Percentiles rank a stretch among this genome's conserved stretches.
Conservation (phyloP, 2,113 vertebrate genomes). For the Prunella fulvescens region DNA sequence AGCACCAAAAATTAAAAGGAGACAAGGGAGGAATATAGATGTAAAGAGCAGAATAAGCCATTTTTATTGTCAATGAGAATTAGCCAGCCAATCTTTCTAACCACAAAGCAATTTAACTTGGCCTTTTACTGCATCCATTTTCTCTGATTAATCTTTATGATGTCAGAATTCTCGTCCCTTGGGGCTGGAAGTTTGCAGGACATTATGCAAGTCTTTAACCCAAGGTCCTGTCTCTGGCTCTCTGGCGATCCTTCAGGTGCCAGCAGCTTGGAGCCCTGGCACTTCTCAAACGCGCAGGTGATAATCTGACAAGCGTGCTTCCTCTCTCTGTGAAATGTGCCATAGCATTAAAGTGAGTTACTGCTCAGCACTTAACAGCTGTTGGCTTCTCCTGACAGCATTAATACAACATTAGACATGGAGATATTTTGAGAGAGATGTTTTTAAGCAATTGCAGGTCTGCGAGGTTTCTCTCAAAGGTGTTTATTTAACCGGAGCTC, state of each 20-base stretch:
- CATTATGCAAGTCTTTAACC: background rate
- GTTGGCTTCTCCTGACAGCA: background rate
- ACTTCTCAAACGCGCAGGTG: background rate
- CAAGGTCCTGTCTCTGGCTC: background rate
- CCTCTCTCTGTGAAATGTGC: background rate
- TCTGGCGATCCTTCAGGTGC: background rate
- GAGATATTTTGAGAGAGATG: background rate
- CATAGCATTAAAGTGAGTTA: background rate
- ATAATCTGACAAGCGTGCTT: background rate
- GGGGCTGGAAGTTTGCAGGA: background rate
- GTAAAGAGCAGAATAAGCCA: background rate
- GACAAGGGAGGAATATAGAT: background rate
- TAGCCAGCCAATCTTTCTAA: conserved; percentile 20
- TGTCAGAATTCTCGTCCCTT: background rate
- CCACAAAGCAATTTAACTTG: conserved; percentile 32
- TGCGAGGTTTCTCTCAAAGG: background rate
- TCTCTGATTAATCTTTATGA: conserved; percentile 26
- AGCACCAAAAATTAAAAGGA: conserved; percentile 35
- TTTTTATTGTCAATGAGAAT: conserved; percentile 20
- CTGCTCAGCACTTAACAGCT: background rate
- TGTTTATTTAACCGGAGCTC: background rate
- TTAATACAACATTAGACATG: background rate
- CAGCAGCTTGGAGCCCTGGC: background rate
- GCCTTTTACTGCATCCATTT: conserved; percentile 29
- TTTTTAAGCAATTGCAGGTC: conserved; percentile 6